Evolutionary conservation across 2,888 invertebrate genomes (phyloP), one percentile per base, ranked within the genome.

Genomic region (Xanthorhoe spadicearia): DNA sequence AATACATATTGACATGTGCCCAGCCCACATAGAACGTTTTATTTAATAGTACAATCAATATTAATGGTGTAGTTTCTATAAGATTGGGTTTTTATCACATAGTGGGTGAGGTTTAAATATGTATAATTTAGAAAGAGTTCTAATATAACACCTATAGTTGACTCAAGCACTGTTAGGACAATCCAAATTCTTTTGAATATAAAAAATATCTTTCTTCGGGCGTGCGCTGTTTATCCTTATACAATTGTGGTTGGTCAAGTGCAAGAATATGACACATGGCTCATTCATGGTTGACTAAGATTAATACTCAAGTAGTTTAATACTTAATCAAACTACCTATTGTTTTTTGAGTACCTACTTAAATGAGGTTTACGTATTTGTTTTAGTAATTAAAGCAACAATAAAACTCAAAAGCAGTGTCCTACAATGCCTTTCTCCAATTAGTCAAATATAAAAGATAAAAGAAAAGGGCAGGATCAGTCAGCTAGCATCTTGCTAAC

Each of bases 21-120:
- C 18, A 66, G 51, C 32, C 51, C 18, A 66, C 49, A 58, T 28
- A 19, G 57, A 59, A 55, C 53, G 51, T 64, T 69, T 64, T 59
- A 65, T 61, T 69, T 64, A 68, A 72, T 64, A 62, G 60, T 51
- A n/a, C 64, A 66, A 68, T 64, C 58, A 62, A 60, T 43, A 54
- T 51, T 50, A 52, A 63, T 35, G 46, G 32, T 56, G 58, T 56
- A 23, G 61, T 61, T 61, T 64, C 46, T 51, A 46, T 18, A 55
- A 28, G 53, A 63, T 64, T 62, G 53, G 38, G 50, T 28, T 62
- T 64, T 48, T 51, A 66, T 59, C 46, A 32, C 46, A 32, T 56
- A 59, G 61, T 57, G 70, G 68, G 68, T 50, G 18, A 51, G 35
- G 58, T 61, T 48, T 35, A 57, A 53, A 64, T 54, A 67, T 54